A percentile compares a stretch with the other conserved stretches of the same genome.
Conservation (phyloP, 2,888 invertebrate genomes). For the Agrenia bidenticulata region DNA sequence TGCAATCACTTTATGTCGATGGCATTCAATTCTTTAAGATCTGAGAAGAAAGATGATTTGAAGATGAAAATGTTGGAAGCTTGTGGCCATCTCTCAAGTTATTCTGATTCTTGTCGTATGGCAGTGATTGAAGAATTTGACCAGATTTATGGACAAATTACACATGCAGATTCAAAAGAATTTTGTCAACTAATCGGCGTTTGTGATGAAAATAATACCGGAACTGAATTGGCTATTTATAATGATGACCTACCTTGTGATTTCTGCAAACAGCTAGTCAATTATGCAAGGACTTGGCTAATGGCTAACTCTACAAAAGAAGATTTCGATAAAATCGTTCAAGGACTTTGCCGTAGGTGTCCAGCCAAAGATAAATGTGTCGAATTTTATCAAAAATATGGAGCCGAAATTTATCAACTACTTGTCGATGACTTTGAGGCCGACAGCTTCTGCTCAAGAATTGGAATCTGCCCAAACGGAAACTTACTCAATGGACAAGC, state of each 20-base stretch:
- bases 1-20: constrained; percentile 53
- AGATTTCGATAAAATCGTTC: constrained; percentile 75
- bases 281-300: constrained; percentile 75
- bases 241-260: constrained; percentile 69
- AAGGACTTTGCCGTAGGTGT: constrained; percentile 77
- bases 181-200: constrained; percentile 77
- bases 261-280: constrained; percentile 78
- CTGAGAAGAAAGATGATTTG: constrained; percentile 61
- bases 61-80: constrained; percentile 61
- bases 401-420: constrained; percentile 69
- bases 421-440: constrained; percentile 70
- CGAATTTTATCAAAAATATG: constrained; percentile 76
- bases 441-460: constrained; percentile 68
- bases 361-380: constrained; percentile 70
- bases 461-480: constrained; percentile 64
- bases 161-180: constrained; percentile 64
- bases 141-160: constrained; percentile 57
- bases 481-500: no score
- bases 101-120: constrained; percentile 77
- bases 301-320: constrained; percentile 80
- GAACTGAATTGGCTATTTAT: constrained; percentile 38
- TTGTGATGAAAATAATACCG: constrained; percentile 60
- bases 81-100: constrained; percentile 68
- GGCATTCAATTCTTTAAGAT: constrained; percentile 59
- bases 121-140: constrained; percentile 64